phyloP scores from a whole-genome alignment of 1,140 invertebrate genomes.

The Zaprionus camerounensis region DNA sequence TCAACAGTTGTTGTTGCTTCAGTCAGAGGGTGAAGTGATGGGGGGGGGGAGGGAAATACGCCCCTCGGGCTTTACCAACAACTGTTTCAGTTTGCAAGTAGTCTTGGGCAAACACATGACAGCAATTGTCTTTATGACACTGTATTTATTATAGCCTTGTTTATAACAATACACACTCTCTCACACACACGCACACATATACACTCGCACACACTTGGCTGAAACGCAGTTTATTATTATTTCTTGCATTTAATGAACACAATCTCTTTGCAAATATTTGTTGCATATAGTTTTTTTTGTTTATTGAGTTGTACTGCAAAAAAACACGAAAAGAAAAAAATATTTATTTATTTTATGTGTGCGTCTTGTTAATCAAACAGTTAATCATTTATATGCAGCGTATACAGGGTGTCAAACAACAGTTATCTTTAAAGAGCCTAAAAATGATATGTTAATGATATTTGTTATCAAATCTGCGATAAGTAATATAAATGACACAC shows the following conservation, averaged over 20 bases:
- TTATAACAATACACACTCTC: neutral
- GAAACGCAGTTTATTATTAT: slow-evolving; percentile 46
- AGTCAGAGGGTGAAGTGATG: neutral
- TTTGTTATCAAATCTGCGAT: neutral
- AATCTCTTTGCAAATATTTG: slow-evolving; percentile 50
- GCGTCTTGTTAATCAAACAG: slow-evolving; percentile 34
- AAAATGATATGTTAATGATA: neutral
- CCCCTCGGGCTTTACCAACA: slow-evolving; percentile 23
- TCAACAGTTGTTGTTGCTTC: slow-evolving; percentile 10
- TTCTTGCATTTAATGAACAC: slow-evolving; percentile 37
- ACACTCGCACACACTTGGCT: slow-evolving; percentile 13
- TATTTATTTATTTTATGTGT: slow-evolving; percentile 26
- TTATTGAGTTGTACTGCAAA: slow-evolving; percentile 44
- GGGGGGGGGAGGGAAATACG: neutral
- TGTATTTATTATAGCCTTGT: slow-evolving; percentile 23
- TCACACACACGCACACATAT: too few relatives aligned
- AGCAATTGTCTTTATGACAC: slow-evolving; percentile 35
- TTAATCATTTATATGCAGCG: slow-evolving; percentile 2
- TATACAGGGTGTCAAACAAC: neutral
- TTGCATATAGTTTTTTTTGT: slow-evolving; percentile 44
- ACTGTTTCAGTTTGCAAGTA: slow-evolving; percentile 41
- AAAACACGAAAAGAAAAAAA: neutral
- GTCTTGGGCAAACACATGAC: slow-evolving; percentile 43
- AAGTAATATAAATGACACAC: neutral
- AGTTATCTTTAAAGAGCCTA: neutral